Evolutionary conservation across 2,113 vertebrate species (phyloP).

Genomic region (Cromileptes altivelis): DNA sequence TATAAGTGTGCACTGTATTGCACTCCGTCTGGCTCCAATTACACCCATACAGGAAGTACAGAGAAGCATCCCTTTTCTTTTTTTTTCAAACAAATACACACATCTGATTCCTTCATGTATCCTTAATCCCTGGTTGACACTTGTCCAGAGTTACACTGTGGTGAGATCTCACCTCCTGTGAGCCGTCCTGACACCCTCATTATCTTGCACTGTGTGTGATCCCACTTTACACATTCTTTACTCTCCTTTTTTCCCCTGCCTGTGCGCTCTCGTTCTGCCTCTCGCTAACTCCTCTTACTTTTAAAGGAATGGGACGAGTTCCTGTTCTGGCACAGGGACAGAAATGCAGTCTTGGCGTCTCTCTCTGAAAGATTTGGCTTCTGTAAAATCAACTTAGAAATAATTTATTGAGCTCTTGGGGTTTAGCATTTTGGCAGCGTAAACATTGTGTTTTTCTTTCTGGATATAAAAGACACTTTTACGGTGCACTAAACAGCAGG

Average conservation of each 20-base stretch:
- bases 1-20: background rate
- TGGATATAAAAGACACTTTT: conserved; percentile 13
- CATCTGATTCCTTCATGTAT: conserved; percentile 2
- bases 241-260: background rate
- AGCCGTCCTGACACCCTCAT: conserved; percentile 53
- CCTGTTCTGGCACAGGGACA: conserved; percentile 37
- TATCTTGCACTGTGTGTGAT: conserved; percentile 42
- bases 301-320: conserved; percentile 18
- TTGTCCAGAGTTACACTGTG: background rate
- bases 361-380: conserved; percentile 31
- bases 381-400: conserved; percentile 53
- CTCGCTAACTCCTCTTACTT: background rate
- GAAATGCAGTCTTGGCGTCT: conserved; percentile 12
- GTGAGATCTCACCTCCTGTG: conserved; percentile 45
- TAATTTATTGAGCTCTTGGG: conserved; percentile 48
- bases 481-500: conserved; percentile 17
- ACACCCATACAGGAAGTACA: background rate
- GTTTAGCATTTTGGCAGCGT: conserved; percentile 20
- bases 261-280: background rate
- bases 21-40: background rate
- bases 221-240: conserved; percentile 17
- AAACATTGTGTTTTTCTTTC: conserved; percentile 25
- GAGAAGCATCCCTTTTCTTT: background rate
- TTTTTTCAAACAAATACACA: background rate
- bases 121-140: conserved; percentile 5